Base-by-base conservation (phyloP, 1,140 invertebrate species). In the Wasmannia auropunctata region DNA sequence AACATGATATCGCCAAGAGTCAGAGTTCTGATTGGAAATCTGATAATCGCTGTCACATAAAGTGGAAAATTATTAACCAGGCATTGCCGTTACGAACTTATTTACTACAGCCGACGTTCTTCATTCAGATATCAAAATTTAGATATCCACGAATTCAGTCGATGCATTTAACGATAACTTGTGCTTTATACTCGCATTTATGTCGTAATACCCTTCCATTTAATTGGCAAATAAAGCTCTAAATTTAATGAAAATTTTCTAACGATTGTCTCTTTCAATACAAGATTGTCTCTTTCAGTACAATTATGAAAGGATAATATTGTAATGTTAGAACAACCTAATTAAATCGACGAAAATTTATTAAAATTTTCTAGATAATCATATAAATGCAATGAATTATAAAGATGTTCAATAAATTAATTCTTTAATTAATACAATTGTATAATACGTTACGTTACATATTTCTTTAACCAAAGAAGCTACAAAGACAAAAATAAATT, bases 51-150 rank as follows among this genome's bases (percentile, higher is more conserved):
- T 65, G 58, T 65, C 40, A 79, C 28, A 49, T 11, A 49, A 49
- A n/a, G 25, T 37, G 7, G 60, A 49, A 79, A 79, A 79, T 79
- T 19, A 62, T 49, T 49, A 79, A 79, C 6, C 14, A 40, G 22
- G 0, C 22, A 37, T n/a, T 22, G 54, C 40, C 28, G n/a, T 37
- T 25, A 16, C 28, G 2, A 65, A 67, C 4, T 79, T 65, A 2
- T 40, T 65, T 46, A 65, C 7, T 49, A 19, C 40, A 28, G n/a
- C 2, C 40, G 8, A 34, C 40, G 40, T 14, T 65, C 28, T 65
- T 63, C 28, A 14, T 65, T 49, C 11, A 34, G 40, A 79, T 79
- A 11, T 28, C 19, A 49, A 63, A 34, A 34, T 49, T 16, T 34
- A 58, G n/a, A 51, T 49, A 46, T 11, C 14, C 22, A 25, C 2